These are phyloP conservation scores for Brachionus angularis DNA, from an alignment of 1,140 invertebrate species.

Conservation along the genomic window DNA sequence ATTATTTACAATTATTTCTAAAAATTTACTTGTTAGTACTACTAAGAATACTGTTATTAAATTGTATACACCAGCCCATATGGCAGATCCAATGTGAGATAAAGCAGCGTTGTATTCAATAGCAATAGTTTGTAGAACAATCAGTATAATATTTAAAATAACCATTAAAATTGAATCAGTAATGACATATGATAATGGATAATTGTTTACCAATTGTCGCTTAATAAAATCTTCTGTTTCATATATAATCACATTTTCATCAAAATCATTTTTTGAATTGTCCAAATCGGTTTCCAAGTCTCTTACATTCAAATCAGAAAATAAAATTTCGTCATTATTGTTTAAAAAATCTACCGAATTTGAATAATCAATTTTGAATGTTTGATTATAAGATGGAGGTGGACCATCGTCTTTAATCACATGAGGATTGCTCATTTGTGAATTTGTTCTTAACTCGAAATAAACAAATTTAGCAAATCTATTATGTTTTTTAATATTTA, in stretches of 20 bases:
- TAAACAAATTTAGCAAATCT: no score
- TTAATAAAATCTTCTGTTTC: not conserved
- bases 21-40: slow-evolving; percentile 7
- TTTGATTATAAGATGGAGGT: not conserved
- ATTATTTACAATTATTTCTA: not conserved
- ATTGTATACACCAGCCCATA: slow-evolving; percentile 38
- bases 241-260: not conserved
- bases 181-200: slow-evolving; percentile 25
- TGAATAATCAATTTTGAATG: slow-evolving; percentile 12
- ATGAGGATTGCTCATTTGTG: not conserved
- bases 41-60: slow-evolving; percentile 6
- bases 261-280: not conserved
- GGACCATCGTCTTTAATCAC: not conserved
- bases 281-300: not conserved
- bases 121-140: slow-evolving; percentile 28
- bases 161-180: slow-evolving; percentile 9
- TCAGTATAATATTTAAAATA: slow-evolving; percentile 10
- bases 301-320: not conserved
- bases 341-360: slow-evolving; percentile 36
- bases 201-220: not conserved
- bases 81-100: slow-evolving; percentile 26
- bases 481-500: no score
- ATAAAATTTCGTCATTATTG: slow-evolving; percentile 1
- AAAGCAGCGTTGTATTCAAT: slow-evolving; percentile 26
- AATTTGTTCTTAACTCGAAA: no score